Evolutionary conservation across 2,888 invertebrate species (phyloP).

Genomic region (Troides oblongomaculatus): DNA sequence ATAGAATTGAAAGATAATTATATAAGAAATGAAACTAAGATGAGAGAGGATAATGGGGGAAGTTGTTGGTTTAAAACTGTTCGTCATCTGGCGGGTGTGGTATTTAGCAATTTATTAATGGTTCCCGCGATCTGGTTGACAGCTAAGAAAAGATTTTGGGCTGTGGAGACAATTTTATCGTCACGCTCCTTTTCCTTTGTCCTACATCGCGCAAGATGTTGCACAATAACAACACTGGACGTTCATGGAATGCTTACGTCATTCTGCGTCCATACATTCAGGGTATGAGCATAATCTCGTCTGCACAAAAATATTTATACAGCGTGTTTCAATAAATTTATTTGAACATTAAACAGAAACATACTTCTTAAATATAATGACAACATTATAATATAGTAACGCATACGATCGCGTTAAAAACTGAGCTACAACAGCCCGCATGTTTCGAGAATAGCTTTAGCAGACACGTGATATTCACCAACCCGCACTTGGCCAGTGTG

Average conservation of each 20-base stretch:
- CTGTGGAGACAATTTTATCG: slow-evolving; percentile 70
- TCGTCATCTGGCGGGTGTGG: slow-evolving; percentile 53
- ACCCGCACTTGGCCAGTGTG: no score
- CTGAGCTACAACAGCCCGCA: no score
- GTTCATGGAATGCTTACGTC: slow-evolving; percentile 61
- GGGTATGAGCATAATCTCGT: slow-evolving; percentile 61
- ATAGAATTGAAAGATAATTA: not conserved
- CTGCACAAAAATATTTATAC: slow-evolving; percentile 46
- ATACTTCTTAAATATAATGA: not conserved
- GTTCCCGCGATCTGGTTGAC: slow-evolving; percentile 50
- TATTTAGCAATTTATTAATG: slow-evolving; percentile 73
- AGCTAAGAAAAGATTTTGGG: slow-evolving; percentile 61
- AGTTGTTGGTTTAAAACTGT: slow-evolving; percentile 33
- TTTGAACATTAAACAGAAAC: not conserved
- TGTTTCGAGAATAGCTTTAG: no score
- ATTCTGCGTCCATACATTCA: slow-evolving; percentile 68
- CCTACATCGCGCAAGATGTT: slow-evolving; percentile 65
- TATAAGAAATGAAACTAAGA: not conserved
- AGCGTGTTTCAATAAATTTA: slow-evolving; percentile 46
- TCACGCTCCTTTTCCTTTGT: slow-evolving; percentile 59
- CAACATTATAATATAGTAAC: no score
- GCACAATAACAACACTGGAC: slow-evolving; percentile 69
- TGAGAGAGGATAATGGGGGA: slow-evolving; percentile 2
- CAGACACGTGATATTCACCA: no score
- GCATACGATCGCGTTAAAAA: no score